Percentiles rank a stretch among this genome's conserved stretches.
Conservation (phyloP, 2,113 vertebrate genomes). For the Petromus typicus region DNA sequence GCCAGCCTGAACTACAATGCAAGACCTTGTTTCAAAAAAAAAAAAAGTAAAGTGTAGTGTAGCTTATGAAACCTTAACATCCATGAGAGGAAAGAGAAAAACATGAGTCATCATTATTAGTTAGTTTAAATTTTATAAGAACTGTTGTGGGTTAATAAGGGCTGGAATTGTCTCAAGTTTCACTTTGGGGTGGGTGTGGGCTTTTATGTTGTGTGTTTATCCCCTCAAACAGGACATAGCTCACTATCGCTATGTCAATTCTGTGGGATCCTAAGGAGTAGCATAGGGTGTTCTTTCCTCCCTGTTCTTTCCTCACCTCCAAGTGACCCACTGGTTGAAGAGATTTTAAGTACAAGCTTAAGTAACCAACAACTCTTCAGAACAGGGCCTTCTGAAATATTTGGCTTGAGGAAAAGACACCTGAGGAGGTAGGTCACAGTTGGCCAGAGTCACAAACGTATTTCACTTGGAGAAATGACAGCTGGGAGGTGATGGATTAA, state of each 20-base stretch:
- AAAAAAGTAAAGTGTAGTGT: background rate
- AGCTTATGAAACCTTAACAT: conserved; percentile 56
- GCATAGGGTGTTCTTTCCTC: background rate
- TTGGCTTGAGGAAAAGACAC: conserved; percentile 59
- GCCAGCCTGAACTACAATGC: too few relatives aligned
- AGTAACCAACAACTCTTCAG: conserved; percentile 7
- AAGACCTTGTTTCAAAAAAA: too few relatives aligned
- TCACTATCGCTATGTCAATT: background rate
- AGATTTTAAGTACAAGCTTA: conserved; percentile 27
- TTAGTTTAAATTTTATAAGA: conserved; percentile 51
- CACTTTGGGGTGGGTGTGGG: background rate
- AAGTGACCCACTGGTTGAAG: background rate
- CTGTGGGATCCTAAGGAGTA: background rate
- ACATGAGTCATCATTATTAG: conserved; percentile 48
- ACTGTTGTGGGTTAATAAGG: background rate
- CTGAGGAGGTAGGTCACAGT: conserved; percentile 50
- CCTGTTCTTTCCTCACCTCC: background rate
- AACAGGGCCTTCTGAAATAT: conserved; percentile 49
- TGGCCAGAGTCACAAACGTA: conserved; percentile 21
- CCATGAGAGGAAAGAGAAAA: conserved; percentile 30
- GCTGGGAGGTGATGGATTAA: background rate
- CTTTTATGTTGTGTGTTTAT: conserved; percentile 28
- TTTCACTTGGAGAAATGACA: conserved; percentile 49
- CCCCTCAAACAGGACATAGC: background rate
- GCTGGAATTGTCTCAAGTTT: background rate